Evolutionary conservation across 2,797 vertebrate genomes (phyloP).

Genomic region (Spizella passerina): DNA sequence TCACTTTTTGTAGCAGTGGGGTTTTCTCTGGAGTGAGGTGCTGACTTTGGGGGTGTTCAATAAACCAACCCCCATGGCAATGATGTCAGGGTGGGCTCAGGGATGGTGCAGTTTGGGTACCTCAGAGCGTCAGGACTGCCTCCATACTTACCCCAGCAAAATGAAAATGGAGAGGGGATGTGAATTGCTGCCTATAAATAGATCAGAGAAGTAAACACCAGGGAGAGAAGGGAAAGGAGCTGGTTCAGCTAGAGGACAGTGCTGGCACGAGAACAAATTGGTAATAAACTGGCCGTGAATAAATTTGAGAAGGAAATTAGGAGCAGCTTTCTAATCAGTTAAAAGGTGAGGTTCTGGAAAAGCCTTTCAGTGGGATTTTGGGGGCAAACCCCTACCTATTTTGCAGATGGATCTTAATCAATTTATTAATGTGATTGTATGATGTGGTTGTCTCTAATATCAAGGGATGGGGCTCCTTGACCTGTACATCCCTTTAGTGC

Average conservation of each 20-base stretch:
- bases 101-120: background rate
- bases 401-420: slow-evolving; percentile 31
- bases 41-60: background rate
- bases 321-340: slow-evolving; percentile 45
- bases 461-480: background rate
- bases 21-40: background rate
- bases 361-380: slow-evolving; percentile 46
- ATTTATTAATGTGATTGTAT: slow-evolving; percentile 26
- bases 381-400: background rate
- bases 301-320: slow-evolving; percentile 65
- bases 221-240: slow-evolving; percentile 25
- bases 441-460: background rate
- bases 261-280: slow-evolving; percentile 49
- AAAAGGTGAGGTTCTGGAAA: slow-evolving; percentile 29
- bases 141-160: background rate
- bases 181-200: slow-evolving; percentile 44
- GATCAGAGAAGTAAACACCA: background rate
- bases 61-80: background rate
- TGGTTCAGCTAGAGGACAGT: slow-evolving; percentile 59
- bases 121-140: background rate
- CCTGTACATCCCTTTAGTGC: background rate
- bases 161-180: background rate
- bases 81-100: background rate
- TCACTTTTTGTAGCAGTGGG: background rate
- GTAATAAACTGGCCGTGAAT: slow-evolving; percentile 49